Conservation (phyloP, 2,888 invertebrate genomes). For the Eupelmus urozonus region DNA sequence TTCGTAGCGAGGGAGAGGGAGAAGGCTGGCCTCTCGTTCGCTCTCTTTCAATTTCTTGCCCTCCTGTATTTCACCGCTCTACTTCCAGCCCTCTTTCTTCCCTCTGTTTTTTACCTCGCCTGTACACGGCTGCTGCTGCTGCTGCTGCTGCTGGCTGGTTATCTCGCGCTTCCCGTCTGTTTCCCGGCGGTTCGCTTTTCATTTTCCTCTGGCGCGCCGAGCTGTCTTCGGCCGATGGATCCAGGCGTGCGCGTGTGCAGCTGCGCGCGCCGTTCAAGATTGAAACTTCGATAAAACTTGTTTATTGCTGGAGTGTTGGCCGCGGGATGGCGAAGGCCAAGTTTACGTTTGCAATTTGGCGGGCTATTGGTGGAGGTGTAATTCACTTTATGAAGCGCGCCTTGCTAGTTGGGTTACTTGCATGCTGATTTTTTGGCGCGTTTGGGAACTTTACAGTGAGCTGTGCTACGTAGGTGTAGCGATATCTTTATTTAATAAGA, state of each 20-base stretch:
- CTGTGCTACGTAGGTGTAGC: too few species aligned
- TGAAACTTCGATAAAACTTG: constrained; percentile 50
- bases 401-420: too few species aligned
- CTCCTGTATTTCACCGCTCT: constrained; percentile 40
- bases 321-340: too few species aligned
- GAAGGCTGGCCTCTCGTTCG: not conserved
- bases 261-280: constrained; percentile 34
- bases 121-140: not conserved
- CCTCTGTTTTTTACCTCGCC: not conserved
- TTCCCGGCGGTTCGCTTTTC: constrained; percentile 8
- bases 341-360: too few species aligned
- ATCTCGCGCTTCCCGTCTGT: constrained; percentile 14
- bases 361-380: too few species aligned
- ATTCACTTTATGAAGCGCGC: too few species aligned
- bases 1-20: constrained; percentile 52
- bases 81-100: constrained; percentile 29
- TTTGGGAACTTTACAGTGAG: too few species aligned
- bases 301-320: constrained; percentile 6
- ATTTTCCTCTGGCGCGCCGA: constrained; percentile 1
- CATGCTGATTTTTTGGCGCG: too few species aligned
- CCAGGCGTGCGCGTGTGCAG: not conserved
- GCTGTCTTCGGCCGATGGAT: too few species aligned
- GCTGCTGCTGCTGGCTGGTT: too few species aligned
- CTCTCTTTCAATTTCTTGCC: constrained; percentile 57
- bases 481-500: too few species aligned